phyloP scores from a whole-genome alignment of 2,888 invertebrate species.

The Acanthosepion pharaonis region DNA sequence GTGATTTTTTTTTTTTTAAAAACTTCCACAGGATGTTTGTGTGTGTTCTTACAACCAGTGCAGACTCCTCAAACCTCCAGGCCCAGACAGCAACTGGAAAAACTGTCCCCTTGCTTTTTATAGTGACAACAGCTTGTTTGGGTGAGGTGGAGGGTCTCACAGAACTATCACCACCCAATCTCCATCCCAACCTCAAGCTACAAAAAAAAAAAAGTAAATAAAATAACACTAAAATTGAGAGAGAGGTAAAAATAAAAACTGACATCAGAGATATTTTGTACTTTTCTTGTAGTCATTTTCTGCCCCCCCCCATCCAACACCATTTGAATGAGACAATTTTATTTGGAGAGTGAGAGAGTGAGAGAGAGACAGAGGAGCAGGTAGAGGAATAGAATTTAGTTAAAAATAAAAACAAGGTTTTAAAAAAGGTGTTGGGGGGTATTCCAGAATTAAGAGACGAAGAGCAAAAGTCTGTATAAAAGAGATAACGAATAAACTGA shows the following conservation, averaged over 20 bases:
- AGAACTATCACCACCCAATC: not conserved
- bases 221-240: not conserved
- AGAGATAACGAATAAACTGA: not conserved
- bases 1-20: not conserved
- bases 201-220: no score
- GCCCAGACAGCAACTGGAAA: constrained; percentile 41
- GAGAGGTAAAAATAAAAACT: not conserved
- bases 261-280: constrained; percentile 9
- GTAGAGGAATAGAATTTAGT: not conserved
- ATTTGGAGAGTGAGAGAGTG: not conserved
- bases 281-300: not conserved
- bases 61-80: constrained; percentile 6
- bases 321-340: constrained; percentile 5
- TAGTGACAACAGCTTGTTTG: not conserved
- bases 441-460: not conserved
- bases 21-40: not conserved
- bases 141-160: not conserved
- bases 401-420: not conserved
- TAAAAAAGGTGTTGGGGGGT: not conserved
- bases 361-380: constrained; percentile 43
- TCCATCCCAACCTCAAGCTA: no score
- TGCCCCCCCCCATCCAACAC: not conserved
- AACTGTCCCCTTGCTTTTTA: constrained; percentile 37
- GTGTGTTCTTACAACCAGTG: constrained; percentile 37
- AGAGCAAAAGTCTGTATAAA: not conserved